Evolutionary conservation across 2,888 invertebrate species (phyloP).

Genomic region (Epinotia nisella): DNA sequence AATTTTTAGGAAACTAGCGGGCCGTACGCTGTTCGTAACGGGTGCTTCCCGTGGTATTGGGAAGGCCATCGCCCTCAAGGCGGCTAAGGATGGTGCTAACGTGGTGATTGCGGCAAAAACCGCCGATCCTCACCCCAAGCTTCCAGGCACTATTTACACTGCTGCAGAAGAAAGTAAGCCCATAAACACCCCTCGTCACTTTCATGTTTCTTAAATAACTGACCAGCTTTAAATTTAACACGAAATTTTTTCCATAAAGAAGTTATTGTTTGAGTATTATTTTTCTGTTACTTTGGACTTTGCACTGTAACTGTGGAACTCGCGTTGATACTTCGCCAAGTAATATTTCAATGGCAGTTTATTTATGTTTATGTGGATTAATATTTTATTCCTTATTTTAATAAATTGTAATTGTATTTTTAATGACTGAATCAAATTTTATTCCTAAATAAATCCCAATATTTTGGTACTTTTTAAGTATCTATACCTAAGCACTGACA

Average conservation of each 20-base stretch:
- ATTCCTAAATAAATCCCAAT: neutral
- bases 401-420: no score
- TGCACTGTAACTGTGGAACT: conserved; percentile 53
- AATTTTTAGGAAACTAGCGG: conserved; percentile 86
- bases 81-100: conserved; percentile 96
- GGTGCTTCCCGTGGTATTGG: conserved; percentile 99
- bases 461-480: neutral
- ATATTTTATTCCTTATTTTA: neutral
- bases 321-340: conserved; percentile 46
- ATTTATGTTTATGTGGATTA: conserved; percentile 17
- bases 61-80: conserved; percentile 96
- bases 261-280: conserved; percentile 29
- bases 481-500: no score
- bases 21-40: conserved; percentile 96
- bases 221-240: neutral
- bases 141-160: conserved; percentile 96
- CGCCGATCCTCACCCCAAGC: conserved; percentile 94
- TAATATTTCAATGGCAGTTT: conserved; percentile 34
- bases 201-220: conserved; percentile 4
- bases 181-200: neutral
- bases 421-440: no score
- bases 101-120: conserved; percentile 97
- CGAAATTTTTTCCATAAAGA: neutral
- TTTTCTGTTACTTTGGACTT: conserved; percentile 62
- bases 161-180: conserved; percentile 93